Base-by-base conservation (phyloP, 2,888 invertebrate genomes). In the Drosophila colorata region DNA sequence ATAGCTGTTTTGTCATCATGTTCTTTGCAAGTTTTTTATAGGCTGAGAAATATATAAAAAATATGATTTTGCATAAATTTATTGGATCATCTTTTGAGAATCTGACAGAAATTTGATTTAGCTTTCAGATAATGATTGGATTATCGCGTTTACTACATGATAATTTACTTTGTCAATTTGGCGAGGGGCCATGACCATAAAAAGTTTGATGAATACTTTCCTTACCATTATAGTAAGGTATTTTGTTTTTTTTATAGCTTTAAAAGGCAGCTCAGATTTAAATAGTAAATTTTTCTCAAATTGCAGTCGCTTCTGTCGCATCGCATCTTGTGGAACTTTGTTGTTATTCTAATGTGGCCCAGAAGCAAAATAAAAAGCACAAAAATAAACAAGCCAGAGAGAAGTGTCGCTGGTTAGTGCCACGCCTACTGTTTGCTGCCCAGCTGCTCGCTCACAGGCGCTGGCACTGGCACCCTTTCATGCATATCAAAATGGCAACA, bases 401-500 rank as follows among this genome's bases (percentile, higher is more conserved):
- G 44, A 64, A 52, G 60, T 66, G 55, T 73, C 60, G 46, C 57
- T 53, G 40, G 55, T 33, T 52, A 47, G 18, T 68, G 78, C 63
- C 78, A 73, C 64, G 69, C 78, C 74, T 35, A 63, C 52, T 48
- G 61, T 37, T 57, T 18, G 43, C 40, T 47, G 71, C 18, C 49
- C 73, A 67, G 61, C 72, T 72, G 67, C 33, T 71, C n/a, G 57
- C 57, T 35, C 55, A 59, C 55, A 16, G 53, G 69, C 59, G 63
- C 23, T 53, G 53, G 44, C 47, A 43, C 57, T 20, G 47, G 48
- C 78, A 75, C 72, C 85, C 66, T 69, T 82, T 86, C 80, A 83
- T 84, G 87, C 88, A 84, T 84, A 88, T 84, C 83, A 84, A 74
- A 88, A 86, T 78, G 87, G 83, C 86, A 86, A 88, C 83, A 84